Evolutionary conservation across 1,140 invertebrate genomes (phyloP), one percentile per base, ranked within the genome.

Genomic region (Drosophila mauritiana): DNA sequence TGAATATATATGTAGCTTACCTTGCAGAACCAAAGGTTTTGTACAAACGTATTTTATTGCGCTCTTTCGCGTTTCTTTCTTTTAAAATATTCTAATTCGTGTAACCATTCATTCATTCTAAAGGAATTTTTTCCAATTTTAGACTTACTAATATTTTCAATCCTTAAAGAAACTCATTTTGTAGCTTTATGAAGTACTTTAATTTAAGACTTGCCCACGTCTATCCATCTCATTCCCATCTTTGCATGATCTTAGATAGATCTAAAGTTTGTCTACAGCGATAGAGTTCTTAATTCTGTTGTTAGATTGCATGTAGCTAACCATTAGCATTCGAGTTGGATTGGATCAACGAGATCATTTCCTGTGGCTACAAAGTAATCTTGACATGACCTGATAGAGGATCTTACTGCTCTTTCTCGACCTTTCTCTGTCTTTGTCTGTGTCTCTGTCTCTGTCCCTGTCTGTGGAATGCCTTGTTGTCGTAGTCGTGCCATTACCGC

Each of bases 401-500:
- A 64, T 39, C 15, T n/a, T 15, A 17, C 11, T 13, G 37, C 37
- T 39, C 37, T 46, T 3, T 43, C 48, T 42, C 10, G 56, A 11
- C 45, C 8, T 64, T 20, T 46, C 39, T 74, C 17, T 55, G 2
- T 36, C 22, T 73, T 4, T 43, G n/a, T 45, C n/a, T 42, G 15
- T 45, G 15, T 39, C 40, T 72, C 17, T 49, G 8, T 55, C 46
- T 52, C 40, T 62, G 52, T 52, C 17, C 62, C 58, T 61, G 58
- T 22, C 45, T 70, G 67, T 57, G 67, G 67, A 70, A 70, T 70
- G 68, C 68, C 51, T 70, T 72, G 65, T 70, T 70, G 68, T 72
- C 25, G 68, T 72, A 72, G 68, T 57, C 52, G 64, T 70, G 64
- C 15, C 40, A 52, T 63, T 57, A 69, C 15, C 58, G 49, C 59